phyloP scores from a whole-genome alignment of 2,888 invertebrate species.

The Tenthredo notha region DNA sequence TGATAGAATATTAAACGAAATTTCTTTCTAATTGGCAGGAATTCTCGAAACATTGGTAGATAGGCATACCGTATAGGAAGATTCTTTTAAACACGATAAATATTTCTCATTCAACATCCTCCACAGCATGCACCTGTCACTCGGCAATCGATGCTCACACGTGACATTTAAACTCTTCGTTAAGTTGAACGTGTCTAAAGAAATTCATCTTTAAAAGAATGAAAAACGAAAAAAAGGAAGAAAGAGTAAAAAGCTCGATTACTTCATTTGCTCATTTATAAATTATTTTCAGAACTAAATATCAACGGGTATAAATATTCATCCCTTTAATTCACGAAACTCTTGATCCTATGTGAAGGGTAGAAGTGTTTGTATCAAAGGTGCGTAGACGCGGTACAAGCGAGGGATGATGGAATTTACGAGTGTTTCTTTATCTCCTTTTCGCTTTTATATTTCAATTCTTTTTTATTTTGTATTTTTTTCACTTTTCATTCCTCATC shows the following conservation, averaged over 20 bases:
- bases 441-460: neutral
- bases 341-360: neutral
- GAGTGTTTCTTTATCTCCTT: neutral
- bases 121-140: neutral
- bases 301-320: neutral
- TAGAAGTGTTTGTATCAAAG: neutral
- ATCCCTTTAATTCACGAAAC: neutral
- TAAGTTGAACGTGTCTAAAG: neutral
- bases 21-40: neutral
- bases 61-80: neutral
- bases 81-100: constrained; percentile 9
- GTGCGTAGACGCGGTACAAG: neutral
- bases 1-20: constrained; percentile 3
- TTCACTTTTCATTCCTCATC: neutral
- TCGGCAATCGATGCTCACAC: neutral
- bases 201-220: neutral
- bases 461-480: neutral
- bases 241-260: neutral
- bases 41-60: neutral
- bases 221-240: neutral
- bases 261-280: neutral
- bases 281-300: neutral
- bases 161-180: neutral
- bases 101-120: neutral
- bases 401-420: constrained; percentile 16